Evolutionary conservation across 2,113 vertebrate species (phyloP), one percentile per base, ranked within the genome.

Genomic region (Salvator merianae): DNA sequence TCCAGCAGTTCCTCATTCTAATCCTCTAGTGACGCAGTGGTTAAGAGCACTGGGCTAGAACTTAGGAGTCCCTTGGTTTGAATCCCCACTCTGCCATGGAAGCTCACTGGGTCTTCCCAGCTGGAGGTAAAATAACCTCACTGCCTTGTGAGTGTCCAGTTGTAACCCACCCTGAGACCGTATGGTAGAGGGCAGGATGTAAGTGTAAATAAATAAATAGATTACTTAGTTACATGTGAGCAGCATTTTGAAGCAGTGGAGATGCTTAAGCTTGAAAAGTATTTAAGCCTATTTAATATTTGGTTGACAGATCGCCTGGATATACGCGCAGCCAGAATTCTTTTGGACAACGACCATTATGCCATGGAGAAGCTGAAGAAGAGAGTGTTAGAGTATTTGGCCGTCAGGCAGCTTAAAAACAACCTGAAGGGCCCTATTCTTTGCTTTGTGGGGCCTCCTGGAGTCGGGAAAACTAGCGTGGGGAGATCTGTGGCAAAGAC

Each of bases 381-480:
- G 88, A 96, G 99, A 7, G 98, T 99, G 81, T 89, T 99, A 90
- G 99, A 99, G 90, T 99, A 99, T 73, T 95, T 99, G 89, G 99
- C 99, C 22, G 99, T 99, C 9, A 94, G 98, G 13, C 98, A 99
- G 92, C 97, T 99, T 32, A 98, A 98, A 91, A 97, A 96, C 85
- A 96, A 97, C 18, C 96, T 99, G 22, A 99, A 99, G 93, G 98
- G 98, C 6, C 99, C 99, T 62, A 99, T 99, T 83, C 97, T 99
- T 26, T 99, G 99, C 90, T 99, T 99, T 30, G 98, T 99, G 55
- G 99, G 98, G 0, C 99, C 98, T 1, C 99, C 98, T 3, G 99
- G 99, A 55, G 98, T 99, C 20, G 99, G 98, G 32, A 99, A 99
- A 94, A 99, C 98, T 7, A 99, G 98, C 1, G 98, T 99, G 79